Percentiles rank a stretch among this genome's conserved stretches.
Evolutionary conservation across 2,113 vertebrate species (phyloP).

Genomic region (Trinectes maculatus): DNA sequence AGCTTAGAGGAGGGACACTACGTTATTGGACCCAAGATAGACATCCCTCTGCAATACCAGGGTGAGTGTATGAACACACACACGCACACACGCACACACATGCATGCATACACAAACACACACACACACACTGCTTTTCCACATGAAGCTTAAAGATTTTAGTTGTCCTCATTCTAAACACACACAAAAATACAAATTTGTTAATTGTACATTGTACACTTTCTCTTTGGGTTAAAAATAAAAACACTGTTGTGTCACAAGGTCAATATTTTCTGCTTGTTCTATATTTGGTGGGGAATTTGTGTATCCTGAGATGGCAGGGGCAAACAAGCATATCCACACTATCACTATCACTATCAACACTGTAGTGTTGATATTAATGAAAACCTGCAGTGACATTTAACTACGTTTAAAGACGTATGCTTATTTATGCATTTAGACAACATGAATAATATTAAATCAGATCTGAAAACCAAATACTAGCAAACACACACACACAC

Average conservation of each 20-base stretch:
- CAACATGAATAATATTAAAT: no score
- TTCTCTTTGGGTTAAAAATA: neutral
- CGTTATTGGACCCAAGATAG: slow-evolving; percentile 96
- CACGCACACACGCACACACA: slow-evolving; percentile 13
- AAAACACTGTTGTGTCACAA: neutral
- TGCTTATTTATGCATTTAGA: no score
- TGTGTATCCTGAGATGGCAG: no score
- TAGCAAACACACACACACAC: neutral
- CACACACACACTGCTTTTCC: no score
- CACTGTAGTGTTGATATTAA: no score
- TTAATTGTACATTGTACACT: slow-evolving; percentile 11
- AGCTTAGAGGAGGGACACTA: slow-evolving; percentile 97
- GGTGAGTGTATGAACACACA: slow-evolving; percentile 78
- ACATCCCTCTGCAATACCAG: slow-evolving; percentile 97
- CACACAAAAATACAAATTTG: neutral
- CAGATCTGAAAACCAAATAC: no score
- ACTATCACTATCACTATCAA: no score
- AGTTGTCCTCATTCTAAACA: neutral
- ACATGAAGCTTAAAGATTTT: neutral
- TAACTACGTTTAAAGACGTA: no score
- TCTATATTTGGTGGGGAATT: no score
- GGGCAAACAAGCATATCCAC: no score
- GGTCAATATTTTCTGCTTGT: slow-evolving; percentile 22
- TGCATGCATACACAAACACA: neutral
- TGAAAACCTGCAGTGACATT: no score